Base-by-base conservation (phyloP, 2,888 invertebrate species). In the Theodoxus fluviatilis region DNA sequence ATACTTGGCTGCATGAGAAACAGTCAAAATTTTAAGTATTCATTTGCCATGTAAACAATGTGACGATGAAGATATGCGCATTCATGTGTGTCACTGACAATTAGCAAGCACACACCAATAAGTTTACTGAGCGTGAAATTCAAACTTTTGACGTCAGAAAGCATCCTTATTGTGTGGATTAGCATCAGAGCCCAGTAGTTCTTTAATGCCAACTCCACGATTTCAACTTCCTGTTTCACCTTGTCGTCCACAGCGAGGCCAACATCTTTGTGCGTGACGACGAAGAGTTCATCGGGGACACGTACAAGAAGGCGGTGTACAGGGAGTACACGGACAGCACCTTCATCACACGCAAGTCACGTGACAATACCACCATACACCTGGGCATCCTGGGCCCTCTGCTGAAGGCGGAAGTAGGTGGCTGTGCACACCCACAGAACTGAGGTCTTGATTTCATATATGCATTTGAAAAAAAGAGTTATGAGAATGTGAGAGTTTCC, bases 341-440 rank as follows among this genome's bases (percentile, higher is more conserved):
- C 2, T 82, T 81, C 71, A 75, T 73, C 3, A 52, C 38, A 15
- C 70, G 70, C 25, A 71, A 73, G 47, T 64, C 72, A 2, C 68
- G 74, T 1, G 68, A 72, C 0, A 37, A 71, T 1, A 68, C 70
- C 25, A 74, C 75, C 28, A n/a, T 52, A 1, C 79, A 80, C 70
- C 72, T 79, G 7, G 79, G 79, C 49, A 68, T 75, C 35, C 71
- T 75, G 40, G 85, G 85, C 12, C 84, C 85, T 1, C 74, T 59
- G 82, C 78, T 4, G 79, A 80, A 74, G 80, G 82, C n/a, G 64
- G 64, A n/a, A n/a, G n/a, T n/a, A n/a, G n/a, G n/a, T n/a, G n/a
- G n/a, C n/a, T n/a, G n/a, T n/a, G n/a, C n/a, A n/a, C n/a, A n/a
- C n/a, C n/a, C n/a, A n/a, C n/a, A n/a, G n/a, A n/a, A n/a, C n/a